Conservation (phyloP, 2,888 invertebrate species). For the Microctonus hyperodae region DNA sequence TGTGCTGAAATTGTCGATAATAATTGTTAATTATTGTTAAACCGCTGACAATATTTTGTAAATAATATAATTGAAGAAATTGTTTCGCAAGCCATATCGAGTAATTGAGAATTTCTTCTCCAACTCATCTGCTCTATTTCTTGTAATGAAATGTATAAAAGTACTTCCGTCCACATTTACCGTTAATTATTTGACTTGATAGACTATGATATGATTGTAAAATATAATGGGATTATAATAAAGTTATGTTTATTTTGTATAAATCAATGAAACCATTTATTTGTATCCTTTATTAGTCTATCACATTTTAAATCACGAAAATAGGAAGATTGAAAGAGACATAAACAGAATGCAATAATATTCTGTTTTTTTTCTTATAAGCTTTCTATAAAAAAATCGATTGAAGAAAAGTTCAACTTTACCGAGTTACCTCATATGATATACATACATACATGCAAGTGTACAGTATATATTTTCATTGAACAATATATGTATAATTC, state of each 20-base stretch:
- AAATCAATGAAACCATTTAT: background rate
- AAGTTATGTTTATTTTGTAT: slow-evolving; percentile 22
- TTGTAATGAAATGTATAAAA: slow-evolving; percentile 25
- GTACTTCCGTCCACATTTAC: slow-evolving; percentile 2
- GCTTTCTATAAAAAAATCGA: too few relatives aligned
- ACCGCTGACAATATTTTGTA: slow-evolving; percentile 44
- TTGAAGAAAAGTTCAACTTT: too few relatives aligned
- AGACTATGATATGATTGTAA: slow-evolving; percentile 14
- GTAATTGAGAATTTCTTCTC: slow-evolving; percentile 39
- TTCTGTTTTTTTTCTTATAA: too few relatives aligned
- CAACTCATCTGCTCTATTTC: slow-evolving; percentile 18
- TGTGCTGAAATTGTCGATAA: slow-evolving; percentile 66
- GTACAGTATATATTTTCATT: too few relatives aligned
- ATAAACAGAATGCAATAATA: too few relatives aligned
- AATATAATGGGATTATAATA: slow-evolving; percentile 21
- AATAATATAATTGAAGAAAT: slow-evolving; percentile 49
- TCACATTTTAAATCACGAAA: too few relatives aligned
- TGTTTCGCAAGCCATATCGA: slow-evolving; percentile 54
- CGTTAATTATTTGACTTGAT: slow-evolving; percentile 21
- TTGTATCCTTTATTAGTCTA: background rate
- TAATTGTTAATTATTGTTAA: background rate
- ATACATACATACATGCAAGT: too few relatives aligned
- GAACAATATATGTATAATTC: too few relatives aligned
- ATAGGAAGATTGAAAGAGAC: too few relatives aligned
- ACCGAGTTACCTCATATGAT: too few relatives aligned